These are phyloP conservation scores for Spea bombifrons DNA, from an alignment of 2,113 vertebrate genomes.

Conservation along the genomic window DNA sequence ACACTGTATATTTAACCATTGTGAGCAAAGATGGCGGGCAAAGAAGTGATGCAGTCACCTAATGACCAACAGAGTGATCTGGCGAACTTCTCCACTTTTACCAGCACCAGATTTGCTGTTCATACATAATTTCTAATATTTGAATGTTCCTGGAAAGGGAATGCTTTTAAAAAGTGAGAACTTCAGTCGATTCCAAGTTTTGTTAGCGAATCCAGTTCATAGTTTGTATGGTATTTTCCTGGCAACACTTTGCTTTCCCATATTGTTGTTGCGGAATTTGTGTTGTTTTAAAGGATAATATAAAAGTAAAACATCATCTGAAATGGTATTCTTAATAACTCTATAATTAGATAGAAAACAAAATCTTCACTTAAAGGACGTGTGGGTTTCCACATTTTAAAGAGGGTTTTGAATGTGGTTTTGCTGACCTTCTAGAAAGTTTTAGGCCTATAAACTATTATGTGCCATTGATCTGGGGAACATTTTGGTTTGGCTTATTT, in stretches of 20 bases:
- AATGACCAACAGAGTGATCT: too few species aligned
- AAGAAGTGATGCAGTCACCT: too few species aligned
- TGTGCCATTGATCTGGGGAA: conserved; percentile 8
- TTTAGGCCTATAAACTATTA: conserved; percentile 2
- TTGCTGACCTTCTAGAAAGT: conserved; percentile 5
- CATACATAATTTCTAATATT: too few species aligned
- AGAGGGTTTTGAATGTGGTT: background rate
- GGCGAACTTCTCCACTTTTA: too few species aligned
- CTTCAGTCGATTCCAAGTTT: too few species aligned
- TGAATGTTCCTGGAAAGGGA: too few species aligned
- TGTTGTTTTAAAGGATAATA: conserved; percentile 5
- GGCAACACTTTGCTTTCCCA: background rate
- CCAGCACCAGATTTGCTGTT: too few species aligned
- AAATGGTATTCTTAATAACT: background rate
- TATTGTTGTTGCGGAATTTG: background rate
- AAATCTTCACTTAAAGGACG: background rate
- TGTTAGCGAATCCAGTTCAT: background rate
- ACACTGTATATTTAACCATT: too few species aligned
- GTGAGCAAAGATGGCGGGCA: too few species aligned
- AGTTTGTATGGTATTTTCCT: background rate
- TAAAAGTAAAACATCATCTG: conserved; percentile 1
- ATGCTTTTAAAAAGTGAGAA: too few species aligned
- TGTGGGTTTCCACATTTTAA: background rate
- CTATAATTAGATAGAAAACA: conserved; percentile 7
- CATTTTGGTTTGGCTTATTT: conserved; percentile 14